A percentile compares a stretch with the other conserved stretches of the same genome.
Conservation (phyloP, 2,888 invertebrate species). For the Stegana nigrithorax region DNA sequence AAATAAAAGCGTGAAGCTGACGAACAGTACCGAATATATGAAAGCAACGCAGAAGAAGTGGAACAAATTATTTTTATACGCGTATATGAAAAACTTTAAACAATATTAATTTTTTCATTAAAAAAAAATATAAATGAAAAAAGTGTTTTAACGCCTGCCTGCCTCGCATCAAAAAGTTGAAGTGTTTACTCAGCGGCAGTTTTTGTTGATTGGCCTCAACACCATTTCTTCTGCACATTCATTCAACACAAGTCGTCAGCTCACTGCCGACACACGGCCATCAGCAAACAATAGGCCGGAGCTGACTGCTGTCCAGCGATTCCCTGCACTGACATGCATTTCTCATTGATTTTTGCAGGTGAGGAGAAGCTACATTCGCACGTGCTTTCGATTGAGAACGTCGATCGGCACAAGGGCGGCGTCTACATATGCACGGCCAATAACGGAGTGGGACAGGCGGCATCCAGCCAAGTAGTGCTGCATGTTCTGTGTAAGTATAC, state of each 20-base stretch:
- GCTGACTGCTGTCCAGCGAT: slow-evolving; percentile 32
- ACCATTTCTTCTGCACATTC: slow-evolving; percentile 17
- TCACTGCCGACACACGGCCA: not conserved
- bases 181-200: slow-evolving; percentile 13
- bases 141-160: too few species aligned
- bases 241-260: too few species aligned
- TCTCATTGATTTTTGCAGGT: slow-evolving; percentile 65
- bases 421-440: slow-evolving; percentile 75
- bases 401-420: slow-evolving; percentile 75
- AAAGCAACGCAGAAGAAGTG: too few species aligned
- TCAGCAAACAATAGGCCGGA: too few species aligned
- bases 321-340: slow-evolving; percentile 30
- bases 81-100: slow-evolving; percentile 43
- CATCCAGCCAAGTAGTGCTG: slow-evolving; percentile 73
- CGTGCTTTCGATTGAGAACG: slow-evolving; percentile 73
- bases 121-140: slow-evolving; percentile 46
- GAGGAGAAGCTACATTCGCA: slow-evolving; percentile 74
- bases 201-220: slow-evolving; percentile 53
- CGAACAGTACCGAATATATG: too few species aligned
- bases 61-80: too few species aligned
- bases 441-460: slow-evolving; percentile 75
- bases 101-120: slow-evolving; percentile 42
- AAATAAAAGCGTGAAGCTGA: slow-evolving; percentile 40
- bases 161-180: slow-evolving; percentile 35
- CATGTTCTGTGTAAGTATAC: slow-evolving; percentile 75